Percentiles rank a stretch among this genome's conserved stretches.
These are phyloP conservation scores for Parnassius orleans DNA, from an alignment of 2,888 invertebrate genomes.

Conservation along the genomic window DNA sequence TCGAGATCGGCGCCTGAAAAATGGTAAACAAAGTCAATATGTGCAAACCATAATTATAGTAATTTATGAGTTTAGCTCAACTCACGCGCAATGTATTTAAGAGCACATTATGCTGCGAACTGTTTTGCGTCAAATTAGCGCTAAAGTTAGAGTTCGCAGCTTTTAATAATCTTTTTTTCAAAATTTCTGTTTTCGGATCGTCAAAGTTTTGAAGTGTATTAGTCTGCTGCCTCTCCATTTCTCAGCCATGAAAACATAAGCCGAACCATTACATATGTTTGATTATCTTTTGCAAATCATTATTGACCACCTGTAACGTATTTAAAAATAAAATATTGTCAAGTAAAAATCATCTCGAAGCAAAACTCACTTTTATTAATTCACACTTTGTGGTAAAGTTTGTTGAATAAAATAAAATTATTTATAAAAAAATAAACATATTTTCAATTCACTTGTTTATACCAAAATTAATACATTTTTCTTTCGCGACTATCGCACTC, in stretches of 20 bases:
- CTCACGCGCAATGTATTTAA: constrained; percentile 74
- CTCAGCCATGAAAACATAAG: constrained; percentile 57
- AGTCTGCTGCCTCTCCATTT: constrained; percentile 76
- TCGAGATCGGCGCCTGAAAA: constrained; percentile 75
- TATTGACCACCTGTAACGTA: constrained; percentile 68
- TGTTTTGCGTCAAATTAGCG: constrained; percentile 56
- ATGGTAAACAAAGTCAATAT: constrained; percentile 52
- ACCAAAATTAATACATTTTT: constrained; percentile 52
- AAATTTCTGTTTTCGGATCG: constrained; percentile 73
- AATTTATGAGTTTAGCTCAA: constrained; percentile 39
- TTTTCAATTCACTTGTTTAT: constrained; percentile 25
- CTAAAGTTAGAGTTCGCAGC: constrained; percentile 54
- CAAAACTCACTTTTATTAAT: constrained; percentile 40
- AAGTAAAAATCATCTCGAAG: constrained; percentile 53
- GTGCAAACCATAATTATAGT: constrained; percentile 41
- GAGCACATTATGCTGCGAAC: constrained; percentile 69
- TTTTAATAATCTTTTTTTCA: constrained; percentile 77
- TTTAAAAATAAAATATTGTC: constrained; percentile 69
- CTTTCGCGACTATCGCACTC: constrained; percentile 69
- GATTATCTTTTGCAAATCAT: constrained; percentile 65
- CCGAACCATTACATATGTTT: constrained; percentile 65
- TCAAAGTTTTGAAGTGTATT: constrained; percentile 79
- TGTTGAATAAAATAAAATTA: constrained; percentile 30
- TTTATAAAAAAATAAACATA: constrained; percentile 27
- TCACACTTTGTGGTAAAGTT: constrained; percentile 39